A percentile compares a stretch with the other conserved stretches of the same genome.
These are phyloP conservation scores for Promerops cafer DNA, from an alignment of 2,113 vertebrate species.

Conservation along the genomic window DNA sequence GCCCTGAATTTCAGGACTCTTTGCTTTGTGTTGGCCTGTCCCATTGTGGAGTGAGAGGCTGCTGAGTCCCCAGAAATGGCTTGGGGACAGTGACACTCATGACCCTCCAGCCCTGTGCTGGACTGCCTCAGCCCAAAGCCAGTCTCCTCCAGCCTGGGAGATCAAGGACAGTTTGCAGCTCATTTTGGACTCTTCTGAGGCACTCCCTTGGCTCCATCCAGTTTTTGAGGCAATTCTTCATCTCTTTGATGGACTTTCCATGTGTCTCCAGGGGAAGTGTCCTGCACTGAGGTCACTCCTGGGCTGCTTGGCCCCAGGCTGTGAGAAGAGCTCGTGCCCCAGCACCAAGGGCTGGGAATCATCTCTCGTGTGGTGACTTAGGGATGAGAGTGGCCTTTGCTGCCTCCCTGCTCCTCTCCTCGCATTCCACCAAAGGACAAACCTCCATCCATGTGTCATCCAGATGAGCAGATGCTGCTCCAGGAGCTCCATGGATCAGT, in stretches of 20 bases:
- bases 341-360: not conserved
- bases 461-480: constrained; percentile 49
- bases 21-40: not conserved
- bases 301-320: not conserved
- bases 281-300: not conserved
- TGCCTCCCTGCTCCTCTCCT: constrained; percentile 4
- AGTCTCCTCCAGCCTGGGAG: not conserved
- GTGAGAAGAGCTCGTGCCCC: not conserved
- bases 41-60: not conserved
- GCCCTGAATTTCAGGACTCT: not conserved
- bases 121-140: not conserved
- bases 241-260: not conserved
- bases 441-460: constrained; percentile 23
- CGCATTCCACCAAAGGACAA: constrained; percentile 14
- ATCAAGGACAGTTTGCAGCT: constrained; percentile 40
- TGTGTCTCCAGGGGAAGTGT: not conserved
- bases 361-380: not conserved
- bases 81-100: not conserved
- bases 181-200: not conserved
- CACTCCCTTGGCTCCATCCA: constrained; percentile 7
- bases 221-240: not conserved
- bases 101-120: not conserved
- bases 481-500: constrained; percentile 32
- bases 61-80: not conserved
- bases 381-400: not conserved